A percentile compares a stretch with the other conserved stretches of the same genome.
Conservation (phyloP, 1,140 invertebrate species). For the Theocolax elegans region DNA sequence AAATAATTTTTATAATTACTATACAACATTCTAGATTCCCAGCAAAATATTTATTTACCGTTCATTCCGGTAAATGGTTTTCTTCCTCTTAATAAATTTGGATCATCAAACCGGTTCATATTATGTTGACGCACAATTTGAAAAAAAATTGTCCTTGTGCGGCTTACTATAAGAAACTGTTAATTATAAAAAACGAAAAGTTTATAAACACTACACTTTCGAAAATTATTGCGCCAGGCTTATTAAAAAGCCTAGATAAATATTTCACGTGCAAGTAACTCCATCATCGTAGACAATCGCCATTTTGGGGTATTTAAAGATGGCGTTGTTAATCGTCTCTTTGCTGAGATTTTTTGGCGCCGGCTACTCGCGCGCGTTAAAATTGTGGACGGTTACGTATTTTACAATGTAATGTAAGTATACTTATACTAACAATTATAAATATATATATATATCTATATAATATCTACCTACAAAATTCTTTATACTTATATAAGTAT, state of each 20-base stretch:
- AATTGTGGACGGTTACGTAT: background rate
- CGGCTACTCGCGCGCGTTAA: slow-evolving; percentile 5
- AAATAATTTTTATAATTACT: no score
- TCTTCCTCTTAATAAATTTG: slow-evolving; percentile 57
- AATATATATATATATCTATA: no score
- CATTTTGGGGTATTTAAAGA: slow-evolving; percentile 29
- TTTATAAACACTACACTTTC: background rate
- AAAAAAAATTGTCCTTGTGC: background rate
- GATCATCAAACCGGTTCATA: slow-evolving; percentile 62
- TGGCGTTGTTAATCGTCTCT: slow-evolving; percentile 9
- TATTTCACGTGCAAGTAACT: background rate
- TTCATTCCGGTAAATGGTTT: slow-evolving; percentile 63
- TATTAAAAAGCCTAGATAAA: background rate
- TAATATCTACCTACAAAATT: no score
- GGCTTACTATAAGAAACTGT: no score
- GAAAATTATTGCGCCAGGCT: background rate
- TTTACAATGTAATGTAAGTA: background rate
- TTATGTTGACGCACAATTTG: slow-evolving; percentile 45
- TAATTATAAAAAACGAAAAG: background rate
- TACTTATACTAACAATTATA: no score
- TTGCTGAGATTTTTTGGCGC: slow-evolving; percentile 7
- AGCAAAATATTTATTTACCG: slow-evolving; percentile 47
- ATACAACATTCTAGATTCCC: background rate
- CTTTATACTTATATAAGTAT: no score
- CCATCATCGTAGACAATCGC: slow-evolving; percentile 4